A percentile compares a stretch with the other conserved stretches of the same genome.
Evolutionary conservation across 2,113 vertebrate species (phyloP).

Genomic region (Montifringilla adamsi): DNA sequence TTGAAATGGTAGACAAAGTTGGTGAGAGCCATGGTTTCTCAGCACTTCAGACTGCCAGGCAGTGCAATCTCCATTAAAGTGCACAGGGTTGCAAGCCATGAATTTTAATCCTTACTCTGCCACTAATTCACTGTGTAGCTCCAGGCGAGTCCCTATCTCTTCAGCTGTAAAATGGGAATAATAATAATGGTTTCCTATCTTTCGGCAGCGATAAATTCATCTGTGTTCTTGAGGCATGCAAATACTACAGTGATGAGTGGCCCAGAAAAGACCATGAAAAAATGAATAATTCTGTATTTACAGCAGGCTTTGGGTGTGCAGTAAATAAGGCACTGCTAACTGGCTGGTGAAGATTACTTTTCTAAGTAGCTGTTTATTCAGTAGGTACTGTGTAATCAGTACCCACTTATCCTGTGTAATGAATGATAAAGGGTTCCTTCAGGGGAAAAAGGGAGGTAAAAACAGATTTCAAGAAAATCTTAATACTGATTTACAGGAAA

Average conservation of each 20-base stretch:
- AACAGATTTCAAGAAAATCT: not conserved
- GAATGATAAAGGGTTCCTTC: not conserved
- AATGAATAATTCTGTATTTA: constrained; percentile 44
- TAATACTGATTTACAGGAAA: not conserved
- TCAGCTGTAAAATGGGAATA: constrained; percentile 57
- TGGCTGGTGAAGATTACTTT: constrained; percentile 40
- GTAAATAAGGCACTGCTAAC: constrained; percentile 41
- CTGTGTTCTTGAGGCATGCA: constrained; percentile 46
- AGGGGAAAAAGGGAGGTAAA: not conserved
- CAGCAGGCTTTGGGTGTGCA: constrained; percentile 3
- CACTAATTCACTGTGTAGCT: constrained; percentile 40
- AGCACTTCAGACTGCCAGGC: constrained; percentile 6
- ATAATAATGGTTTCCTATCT: constrained; percentile 45
- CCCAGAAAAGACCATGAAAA: constrained; percentile 13
- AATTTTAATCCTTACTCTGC: constrained; percentile 42
- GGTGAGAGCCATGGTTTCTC: not conserved
- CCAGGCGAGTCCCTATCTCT: constrained; percentile 36
- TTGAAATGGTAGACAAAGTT: not conserved
- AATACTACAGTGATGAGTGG: constrained; percentile 23
- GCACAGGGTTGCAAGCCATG: not conserved
- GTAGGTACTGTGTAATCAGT: constrained; percentile 34
- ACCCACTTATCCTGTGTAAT: not conserved
- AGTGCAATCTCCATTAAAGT: not conserved
- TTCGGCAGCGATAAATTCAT: not conserved
- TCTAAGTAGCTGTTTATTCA: constrained; percentile 45